phyloP scores from a whole-genome alignment of 2,888 invertebrate species.

The Hypselothyrea guttata region DNA sequence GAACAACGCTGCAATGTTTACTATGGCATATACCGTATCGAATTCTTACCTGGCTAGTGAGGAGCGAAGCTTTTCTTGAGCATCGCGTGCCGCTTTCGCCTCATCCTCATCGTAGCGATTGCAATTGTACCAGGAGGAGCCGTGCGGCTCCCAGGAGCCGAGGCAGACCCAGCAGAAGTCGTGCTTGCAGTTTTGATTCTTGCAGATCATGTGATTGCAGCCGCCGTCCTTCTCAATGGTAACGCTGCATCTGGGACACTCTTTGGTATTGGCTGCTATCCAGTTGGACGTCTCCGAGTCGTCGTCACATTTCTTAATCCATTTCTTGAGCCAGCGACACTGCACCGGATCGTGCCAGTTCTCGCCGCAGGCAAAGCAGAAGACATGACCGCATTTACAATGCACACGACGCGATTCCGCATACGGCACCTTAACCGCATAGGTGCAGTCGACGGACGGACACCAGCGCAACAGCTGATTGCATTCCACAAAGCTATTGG shows the following conservation, averaged over 20 bases:
- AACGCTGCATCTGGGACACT: slow-evolving; percentile 98
- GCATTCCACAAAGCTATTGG: slow-evolving; percentile 99
- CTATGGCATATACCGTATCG: background rate
- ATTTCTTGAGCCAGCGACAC: slow-evolving; percentile 94
- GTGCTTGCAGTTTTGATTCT: slow-evolving; percentile 98
- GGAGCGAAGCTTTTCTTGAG: slow-evolving; percentile 96
- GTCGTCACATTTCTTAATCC: slow-evolving; percentile 99
- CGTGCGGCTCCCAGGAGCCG: slow-evolving; percentile 99
- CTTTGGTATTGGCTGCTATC: slow-evolving; percentile 99
- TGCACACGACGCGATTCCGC: slow-evolving; percentile 95
- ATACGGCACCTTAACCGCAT: slow-evolving; percentile 95
- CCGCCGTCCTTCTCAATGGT: slow-evolving; percentile 99
- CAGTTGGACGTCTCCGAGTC: slow-evolving; percentile 99
- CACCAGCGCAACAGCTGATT: slow-evolving; percentile 98
- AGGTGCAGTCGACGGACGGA: slow-evolving; percentile 98
- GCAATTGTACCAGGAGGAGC: slow-evolving; percentile 99
- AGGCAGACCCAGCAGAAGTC: slow-evolving; percentile 99
- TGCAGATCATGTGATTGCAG: slow-evolving; percentile 99
- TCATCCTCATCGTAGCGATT: slow-evolving; percentile 98
- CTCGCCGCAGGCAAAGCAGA: slow-evolving; percentile 98
- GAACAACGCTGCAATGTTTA: background rate
- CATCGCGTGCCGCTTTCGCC: slow-evolving; percentile 97
- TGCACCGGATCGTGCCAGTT: slow-evolving; percentile 99
- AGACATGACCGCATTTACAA: slow-evolving; percentile 95
- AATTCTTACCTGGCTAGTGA: slow-evolving; percentile 92